phyloP scores from a whole-genome alignment of 2,113 vertebrate species.

The Sialia sialis region DNA sequence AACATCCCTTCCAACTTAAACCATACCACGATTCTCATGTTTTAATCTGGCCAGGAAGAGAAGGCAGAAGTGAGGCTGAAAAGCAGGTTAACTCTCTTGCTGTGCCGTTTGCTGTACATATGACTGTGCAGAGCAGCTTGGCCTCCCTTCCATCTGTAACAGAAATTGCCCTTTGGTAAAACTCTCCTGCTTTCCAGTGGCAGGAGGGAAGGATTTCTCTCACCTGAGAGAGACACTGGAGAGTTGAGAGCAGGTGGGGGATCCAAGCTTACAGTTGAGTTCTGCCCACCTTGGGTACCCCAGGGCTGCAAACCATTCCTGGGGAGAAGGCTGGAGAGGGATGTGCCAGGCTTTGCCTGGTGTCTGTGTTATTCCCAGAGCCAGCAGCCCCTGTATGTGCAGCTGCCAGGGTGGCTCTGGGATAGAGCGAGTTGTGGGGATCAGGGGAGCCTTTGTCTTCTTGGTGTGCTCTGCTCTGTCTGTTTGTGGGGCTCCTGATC shows the following conservation, averaged over 20 bases:
- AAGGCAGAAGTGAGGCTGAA: neutral
- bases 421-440: rapidly evolving
- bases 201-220: neutral
- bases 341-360: neutral
- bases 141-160: neutral
- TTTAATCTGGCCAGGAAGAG: neutral
- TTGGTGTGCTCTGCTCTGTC: neutral
- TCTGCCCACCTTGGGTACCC: neutral
- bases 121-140: neutral
- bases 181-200: neutral
- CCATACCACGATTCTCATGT: neutral
- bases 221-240: neutral
- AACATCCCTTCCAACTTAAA: neutral
- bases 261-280: neutral
- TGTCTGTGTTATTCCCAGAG: neutral
- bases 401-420: neutral
- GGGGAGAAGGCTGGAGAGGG: neutral
- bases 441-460: neutral
- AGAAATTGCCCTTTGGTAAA: neutral
- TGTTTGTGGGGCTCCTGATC: neutral
- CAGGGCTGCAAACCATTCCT: neutral
- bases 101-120: neutral
- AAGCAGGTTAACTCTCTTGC: neutral
- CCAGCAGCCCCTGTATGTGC: neutral
- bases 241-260: neutral